Evolutionary conservation across 2,113 vertebrate species (phyloP).

Genomic region (Crotalus viridis): DNA sequence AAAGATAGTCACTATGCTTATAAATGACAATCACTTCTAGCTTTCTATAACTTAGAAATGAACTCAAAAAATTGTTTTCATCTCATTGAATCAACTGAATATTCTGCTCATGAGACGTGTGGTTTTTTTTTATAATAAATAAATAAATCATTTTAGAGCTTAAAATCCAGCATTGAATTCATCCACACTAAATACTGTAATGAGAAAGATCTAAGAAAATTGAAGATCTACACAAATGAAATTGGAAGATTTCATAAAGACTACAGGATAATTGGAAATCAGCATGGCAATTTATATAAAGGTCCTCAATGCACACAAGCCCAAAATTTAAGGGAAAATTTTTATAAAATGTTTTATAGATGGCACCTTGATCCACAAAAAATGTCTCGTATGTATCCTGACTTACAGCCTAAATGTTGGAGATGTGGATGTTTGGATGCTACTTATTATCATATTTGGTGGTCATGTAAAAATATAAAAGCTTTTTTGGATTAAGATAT

Average conservation of each 20-base stretch:
- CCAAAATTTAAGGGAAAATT: too few species aligned
- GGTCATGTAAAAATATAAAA: too few species aligned
- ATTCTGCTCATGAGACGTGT: slow-evolving; percentile 35
- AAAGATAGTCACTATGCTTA: slow-evolving; percentile 51
- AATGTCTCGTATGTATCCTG: too few species aligned
- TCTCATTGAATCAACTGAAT: slow-evolving; percentile 29
- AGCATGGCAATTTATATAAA: slow-evolving; percentile 36
- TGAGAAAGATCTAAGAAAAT: slow-evolving; percentile 43
- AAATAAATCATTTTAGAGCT: slow-evolving; percentile 22
- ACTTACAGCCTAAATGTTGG: too few species aligned
- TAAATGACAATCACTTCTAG: slow-evolving; percentile 61
- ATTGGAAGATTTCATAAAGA: slow-evolving; percentile 37
- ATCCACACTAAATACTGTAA: slow-evolving; percentile 15
- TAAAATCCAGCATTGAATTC: not conserved
- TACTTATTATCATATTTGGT: too few species aligned
- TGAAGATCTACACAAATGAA: slow-evolving; percentile 39
- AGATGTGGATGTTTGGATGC: too few species aligned
- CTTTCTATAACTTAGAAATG: slow-evolving; percentile 33
- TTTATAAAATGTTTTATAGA: too few species aligned
- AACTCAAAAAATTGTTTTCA: slow-evolving; percentile 21
- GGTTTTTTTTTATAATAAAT: not conserved
- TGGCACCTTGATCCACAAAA: too few species aligned
- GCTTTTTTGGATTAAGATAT: too few species aligned
- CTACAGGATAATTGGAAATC: slow-evolving; percentile 31
- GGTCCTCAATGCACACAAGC: not conserved